Conservation (phyloP, 2,797 vertebrate genomes). For the Fistularia tabacaria region DNA sequence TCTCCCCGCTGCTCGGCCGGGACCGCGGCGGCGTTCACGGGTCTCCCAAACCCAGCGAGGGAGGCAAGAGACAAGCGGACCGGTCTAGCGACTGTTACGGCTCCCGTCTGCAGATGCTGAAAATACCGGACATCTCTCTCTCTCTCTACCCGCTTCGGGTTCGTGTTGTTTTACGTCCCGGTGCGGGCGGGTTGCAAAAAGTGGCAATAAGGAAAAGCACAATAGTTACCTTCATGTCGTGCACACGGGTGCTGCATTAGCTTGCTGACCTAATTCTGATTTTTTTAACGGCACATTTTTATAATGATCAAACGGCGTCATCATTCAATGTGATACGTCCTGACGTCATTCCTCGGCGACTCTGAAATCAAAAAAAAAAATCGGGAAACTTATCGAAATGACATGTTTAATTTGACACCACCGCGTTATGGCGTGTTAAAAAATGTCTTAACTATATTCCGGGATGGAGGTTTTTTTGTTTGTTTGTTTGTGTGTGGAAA, state of each 20-base stretch:
- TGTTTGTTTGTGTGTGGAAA: neutral
- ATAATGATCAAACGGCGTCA: constrained; percentile 77
- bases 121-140: constrained; percentile 55
- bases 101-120: constrained; percentile 64
- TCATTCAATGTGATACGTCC: constrained; percentile 73
- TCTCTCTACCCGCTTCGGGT: constrained; percentile 13
- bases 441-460: too few species aligned
- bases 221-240: neutral
- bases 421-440: too few species aligned
- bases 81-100: constrained; percentile 50
- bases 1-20: constrained; percentile 38
- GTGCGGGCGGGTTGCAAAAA: constrained; percentile 6
- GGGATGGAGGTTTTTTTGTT: neutral
- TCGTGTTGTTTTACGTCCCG: constrained; percentile 35
- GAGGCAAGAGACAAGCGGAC: constrained; percentile 45
- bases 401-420: neutral
- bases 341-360: constrained; percentile 82
- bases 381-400: neutral
- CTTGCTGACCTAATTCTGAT: constrained; percentile 66
- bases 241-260: constrained; percentile 17
- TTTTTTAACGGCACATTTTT: constrained; percentile 71
- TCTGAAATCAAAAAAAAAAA: constrained; percentile 11
- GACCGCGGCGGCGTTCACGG: constrained; percentile 33
- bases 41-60: constrained; percentile 46
- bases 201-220: constrained; percentile 2